Conservation (phyloP, 2,113 vertebrate genomes). For the Pangasianodon hypophthalmus region DNA sequence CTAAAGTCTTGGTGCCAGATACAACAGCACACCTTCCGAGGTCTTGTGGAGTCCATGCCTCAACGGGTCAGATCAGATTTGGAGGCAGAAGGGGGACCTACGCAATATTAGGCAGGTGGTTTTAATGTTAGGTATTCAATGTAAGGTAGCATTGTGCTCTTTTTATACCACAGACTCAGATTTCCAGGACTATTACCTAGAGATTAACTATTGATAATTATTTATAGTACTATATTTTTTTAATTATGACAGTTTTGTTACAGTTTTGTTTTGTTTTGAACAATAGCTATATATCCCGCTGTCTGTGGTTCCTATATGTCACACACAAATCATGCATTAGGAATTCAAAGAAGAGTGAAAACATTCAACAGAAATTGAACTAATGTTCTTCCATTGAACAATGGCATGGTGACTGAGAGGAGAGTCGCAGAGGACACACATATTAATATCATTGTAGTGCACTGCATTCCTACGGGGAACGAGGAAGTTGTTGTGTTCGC, state of each 20-base stretch:
- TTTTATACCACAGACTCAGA: neutral
- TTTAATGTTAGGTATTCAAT: too few species aligned
- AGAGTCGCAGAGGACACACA: constrained; percentile 63
- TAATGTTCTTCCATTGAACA: constrained; percentile 60
- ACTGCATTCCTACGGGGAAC: constrained; percentile 68
- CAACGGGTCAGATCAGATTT: too few species aligned
- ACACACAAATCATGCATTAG: constrained; percentile 67
- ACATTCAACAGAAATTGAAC: neutral
- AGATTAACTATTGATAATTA: neutral
- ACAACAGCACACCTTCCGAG: too few species aligned
- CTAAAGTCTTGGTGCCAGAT: too few species aligned
- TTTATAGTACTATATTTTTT: neutral
- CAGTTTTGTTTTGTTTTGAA: neutral
- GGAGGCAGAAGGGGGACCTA: too few species aligned
- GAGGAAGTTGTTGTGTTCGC: constrained; percentile 33
- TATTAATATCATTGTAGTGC: constrained; percentile 69
- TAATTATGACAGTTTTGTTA: neutral
- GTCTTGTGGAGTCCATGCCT: too few species aligned
- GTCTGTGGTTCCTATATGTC: constrained; percentile 56
- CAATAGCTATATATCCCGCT: neutral
- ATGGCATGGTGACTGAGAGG: constrained; percentile 64
- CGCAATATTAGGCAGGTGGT: too few species aligned
- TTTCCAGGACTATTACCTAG: neutral
- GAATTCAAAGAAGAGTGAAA: constrained; percentile 55
- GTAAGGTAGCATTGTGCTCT: neutral